phyloP scores from a whole-genome alignment of 2,113 vertebrate genomes.

The Leptocoma aspasia region DNA sequence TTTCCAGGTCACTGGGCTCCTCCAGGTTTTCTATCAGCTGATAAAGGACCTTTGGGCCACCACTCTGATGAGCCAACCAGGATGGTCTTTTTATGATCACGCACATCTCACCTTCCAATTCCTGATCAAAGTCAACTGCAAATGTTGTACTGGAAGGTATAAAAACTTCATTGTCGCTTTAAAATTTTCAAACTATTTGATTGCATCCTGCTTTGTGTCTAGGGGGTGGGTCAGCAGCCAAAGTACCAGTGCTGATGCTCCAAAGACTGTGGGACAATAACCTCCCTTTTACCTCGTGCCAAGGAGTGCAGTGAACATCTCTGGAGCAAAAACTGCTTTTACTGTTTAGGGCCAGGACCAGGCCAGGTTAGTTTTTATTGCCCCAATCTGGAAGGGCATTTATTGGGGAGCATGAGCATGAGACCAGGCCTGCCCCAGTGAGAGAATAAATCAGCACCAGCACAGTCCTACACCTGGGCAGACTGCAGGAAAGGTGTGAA shows the following conservation, averaged over 20 bases:
- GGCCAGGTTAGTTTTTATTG: not conserved
- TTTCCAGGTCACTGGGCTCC: accelerated
- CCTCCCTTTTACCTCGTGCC: not conserved
- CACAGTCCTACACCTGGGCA: not conserved
- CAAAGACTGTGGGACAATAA: not conserved
- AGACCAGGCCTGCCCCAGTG: not conserved
- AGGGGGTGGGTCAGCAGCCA: not conserved
- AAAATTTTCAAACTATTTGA: not conserved
- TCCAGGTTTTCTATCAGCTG: not conserved
- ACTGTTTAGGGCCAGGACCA: not conserved
- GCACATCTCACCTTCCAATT: not conserved
- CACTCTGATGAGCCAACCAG: accelerated
- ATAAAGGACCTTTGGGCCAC: not conserved
- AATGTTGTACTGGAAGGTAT: not conserved
- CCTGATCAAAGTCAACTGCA: not conserved
- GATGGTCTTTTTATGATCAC: not conserved
- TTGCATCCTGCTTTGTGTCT: not conserved
- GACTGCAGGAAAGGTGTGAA: not conserved
- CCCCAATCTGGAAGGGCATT: not conserved
- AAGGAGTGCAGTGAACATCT: accelerated
- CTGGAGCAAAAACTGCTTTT: not conserved
- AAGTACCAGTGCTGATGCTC: not conserved
- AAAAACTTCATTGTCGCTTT: not conserved
- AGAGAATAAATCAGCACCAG: not conserved
- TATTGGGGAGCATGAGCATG: not conserved